Conservation (phyloP, 2,113 vertebrate species). For the Colossoma macropomum region DNA sequence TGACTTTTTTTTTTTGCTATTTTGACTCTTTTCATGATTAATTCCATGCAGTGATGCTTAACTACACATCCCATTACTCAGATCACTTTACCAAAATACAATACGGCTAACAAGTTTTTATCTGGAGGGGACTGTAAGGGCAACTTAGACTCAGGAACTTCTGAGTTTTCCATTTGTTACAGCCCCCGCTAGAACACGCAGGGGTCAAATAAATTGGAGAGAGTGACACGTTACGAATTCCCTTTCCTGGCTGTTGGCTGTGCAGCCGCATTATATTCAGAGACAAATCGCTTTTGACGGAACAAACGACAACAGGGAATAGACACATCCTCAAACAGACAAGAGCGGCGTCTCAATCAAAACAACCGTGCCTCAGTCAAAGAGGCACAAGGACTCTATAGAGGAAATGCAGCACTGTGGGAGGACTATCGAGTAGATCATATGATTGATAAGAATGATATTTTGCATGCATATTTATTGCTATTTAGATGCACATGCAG, state of each 20-base stretch:
- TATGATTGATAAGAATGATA: background rate
- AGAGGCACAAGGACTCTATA: background rate
- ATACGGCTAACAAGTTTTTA: background rate
- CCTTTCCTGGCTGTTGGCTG: constrained; percentile 20
- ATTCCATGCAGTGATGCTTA: background rate
- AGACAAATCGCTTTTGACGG: constrained; percentile 66
- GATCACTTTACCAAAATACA: background rate
- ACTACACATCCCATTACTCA: background rate
- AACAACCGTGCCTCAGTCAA: constrained; percentile 19
- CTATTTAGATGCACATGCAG: background rate
- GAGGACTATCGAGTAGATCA: background rate
- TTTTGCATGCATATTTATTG: constrained; percentile 7
- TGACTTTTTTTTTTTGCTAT: too few relatives aligned
- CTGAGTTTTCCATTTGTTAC: background rate
- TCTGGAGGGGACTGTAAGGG: background rate
- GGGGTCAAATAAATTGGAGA: constrained; percentile 24
- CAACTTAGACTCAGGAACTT: background rate
- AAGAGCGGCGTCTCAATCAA: constrained; percentile 57
- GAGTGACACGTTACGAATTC: constrained; percentile 2
- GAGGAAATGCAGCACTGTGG: background rate
- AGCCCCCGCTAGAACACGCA: background rate
- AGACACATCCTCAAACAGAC: constrained; percentile 60
- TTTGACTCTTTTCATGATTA: background rate
- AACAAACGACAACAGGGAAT: constrained; percentile 60
- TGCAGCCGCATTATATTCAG: constrained; percentile 63